Evolutionary conservation across 1,140 invertebrate genomes (phyloP).

Genomic region (Sycobia sp.): DNA sequence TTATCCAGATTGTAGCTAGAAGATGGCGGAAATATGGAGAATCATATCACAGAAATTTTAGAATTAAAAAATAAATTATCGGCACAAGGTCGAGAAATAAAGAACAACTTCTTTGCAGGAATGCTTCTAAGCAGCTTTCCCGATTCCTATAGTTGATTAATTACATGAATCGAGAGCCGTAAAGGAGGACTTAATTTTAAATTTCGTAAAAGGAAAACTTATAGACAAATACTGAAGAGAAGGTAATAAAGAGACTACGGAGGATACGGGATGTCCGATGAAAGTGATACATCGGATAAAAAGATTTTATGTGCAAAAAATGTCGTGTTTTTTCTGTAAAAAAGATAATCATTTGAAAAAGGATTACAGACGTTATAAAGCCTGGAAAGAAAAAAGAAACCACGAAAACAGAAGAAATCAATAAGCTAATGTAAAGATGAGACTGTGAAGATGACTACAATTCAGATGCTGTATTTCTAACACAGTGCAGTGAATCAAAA

Average conservation of each 20-base stretch:
- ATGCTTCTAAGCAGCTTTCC: not conserved
- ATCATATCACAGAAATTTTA: not conserved
- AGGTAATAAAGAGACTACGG: not conserved
- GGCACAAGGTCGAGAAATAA: too few species aligned
- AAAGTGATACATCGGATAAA: not conserved
- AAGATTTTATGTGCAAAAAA: too few species aligned
- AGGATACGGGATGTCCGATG: not conserved
- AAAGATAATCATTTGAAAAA: not conserved
- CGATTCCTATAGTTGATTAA: too few species aligned
- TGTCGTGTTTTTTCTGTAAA: conserved; percentile 8
- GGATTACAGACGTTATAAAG: not conserved
- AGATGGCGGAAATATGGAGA: not conserved
- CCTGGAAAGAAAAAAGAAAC: not conserved
- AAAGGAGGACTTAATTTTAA: not conserved
- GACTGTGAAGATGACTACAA: too few species aligned
- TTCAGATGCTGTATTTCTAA: too few species aligned
- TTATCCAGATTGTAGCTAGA: not conserved
- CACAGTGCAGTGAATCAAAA: conserved; percentile 8
- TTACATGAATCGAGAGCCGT: too few species aligned
- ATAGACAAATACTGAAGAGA: not conserved
- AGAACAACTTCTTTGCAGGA: too few species aligned
- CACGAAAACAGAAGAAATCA: too few species aligned
- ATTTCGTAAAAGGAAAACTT: not conserved
- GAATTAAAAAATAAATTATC: too few species aligned
- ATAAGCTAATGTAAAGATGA: too few species aligned